phyloP scores from a whole-genome alignment of 2,797 vertebrate species.

The Rhabdomys pumilio region DNA sequence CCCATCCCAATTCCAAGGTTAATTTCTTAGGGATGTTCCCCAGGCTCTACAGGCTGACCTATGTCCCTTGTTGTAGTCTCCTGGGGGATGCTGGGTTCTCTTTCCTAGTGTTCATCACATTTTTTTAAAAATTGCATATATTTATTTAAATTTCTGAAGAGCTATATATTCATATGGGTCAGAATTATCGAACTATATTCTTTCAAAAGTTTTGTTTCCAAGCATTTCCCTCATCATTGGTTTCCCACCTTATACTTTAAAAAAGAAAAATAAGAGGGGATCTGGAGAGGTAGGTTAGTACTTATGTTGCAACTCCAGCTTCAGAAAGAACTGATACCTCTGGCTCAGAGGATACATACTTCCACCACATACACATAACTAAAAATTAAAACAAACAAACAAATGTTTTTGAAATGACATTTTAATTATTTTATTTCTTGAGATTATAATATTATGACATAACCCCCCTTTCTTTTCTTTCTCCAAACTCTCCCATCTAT shows the following conservation, averaged over 20 bases:
- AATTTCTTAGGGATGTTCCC: not conserved
- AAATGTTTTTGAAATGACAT: not conserved
- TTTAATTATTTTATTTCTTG: not conserved
- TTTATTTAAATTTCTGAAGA: slow-evolving; percentile 60
- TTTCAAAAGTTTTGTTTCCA: not conserved
- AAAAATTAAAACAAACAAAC: not conserved
- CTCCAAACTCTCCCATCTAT: not conserved
- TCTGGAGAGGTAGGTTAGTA: not conserved
- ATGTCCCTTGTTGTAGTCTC: not conserved
- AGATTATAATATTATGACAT: not conserved
- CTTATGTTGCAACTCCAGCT: not conserved
- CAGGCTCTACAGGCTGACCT: not conserved
- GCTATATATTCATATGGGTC: slow-evolving; percentile 12
- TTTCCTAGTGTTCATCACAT: not conserved
- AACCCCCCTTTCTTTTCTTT: not conserved
- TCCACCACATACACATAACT: not conserved
- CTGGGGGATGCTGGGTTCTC: not conserved
- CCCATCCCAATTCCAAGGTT: not conserved
- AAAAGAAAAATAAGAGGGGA: not conserved
- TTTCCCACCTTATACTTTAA: not conserved
- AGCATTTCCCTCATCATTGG: not conserved
- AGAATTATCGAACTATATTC: slow-evolving; percentile 22
- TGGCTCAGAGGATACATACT: not conserved
- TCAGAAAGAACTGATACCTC: no score
- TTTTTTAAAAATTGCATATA: not conserved